Conservation (phyloP, 1,140 invertebrate species). For the Eueides isabella region DNA sequence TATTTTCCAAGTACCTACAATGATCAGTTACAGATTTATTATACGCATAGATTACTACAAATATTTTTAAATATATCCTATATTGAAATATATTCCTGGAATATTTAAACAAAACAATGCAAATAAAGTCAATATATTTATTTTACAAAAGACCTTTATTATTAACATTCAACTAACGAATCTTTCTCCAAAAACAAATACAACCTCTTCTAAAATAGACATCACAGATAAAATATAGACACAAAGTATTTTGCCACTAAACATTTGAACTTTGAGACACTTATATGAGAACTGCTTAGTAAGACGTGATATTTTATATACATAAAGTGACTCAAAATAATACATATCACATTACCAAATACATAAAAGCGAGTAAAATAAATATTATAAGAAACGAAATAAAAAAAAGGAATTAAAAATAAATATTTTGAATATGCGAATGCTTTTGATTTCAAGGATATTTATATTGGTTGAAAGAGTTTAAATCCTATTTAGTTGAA, state of each 20-base stretch:
- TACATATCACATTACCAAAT: neutral
- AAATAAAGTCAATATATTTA: slow-evolving; percentile 50
- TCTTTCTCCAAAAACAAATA: slow-evolving; percentile 53
- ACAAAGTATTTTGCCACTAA: slow-evolving; percentile 66
- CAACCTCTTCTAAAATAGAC: slow-evolving; percentile 64
- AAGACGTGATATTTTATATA: neutral
- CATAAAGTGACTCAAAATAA: neutral
- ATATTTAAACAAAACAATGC: slow-evolving; percentile 14
- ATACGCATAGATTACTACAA: too few relatives aligned
- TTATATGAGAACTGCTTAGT: neutral
- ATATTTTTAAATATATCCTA: too few relatives aligned
- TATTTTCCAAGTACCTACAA: too few relatives aligned
- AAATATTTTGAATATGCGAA: neutral
- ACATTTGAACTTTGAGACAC: slow-evolving; percentile 27
- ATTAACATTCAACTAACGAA: slow-evolving; percentile 62
- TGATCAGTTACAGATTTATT: too few relatives aligned
- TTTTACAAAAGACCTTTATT: slow-evolving; percentile 66
- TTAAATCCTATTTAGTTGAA: too few relatives aligned
- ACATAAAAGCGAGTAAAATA: too few relatives aligned
- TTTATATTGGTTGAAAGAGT: too few relatives aligned
- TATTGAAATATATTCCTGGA: neutral
- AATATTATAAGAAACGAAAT: neutral
- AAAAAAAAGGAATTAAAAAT: neutral
- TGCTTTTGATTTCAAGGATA: too few relatives aligned
- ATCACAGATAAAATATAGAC: slow-evolving; percentile 76